phyloP scores from a whole-genome alignment of 2,888 invertebrate genomes.

The Cheilosia variabilis region DNA sequence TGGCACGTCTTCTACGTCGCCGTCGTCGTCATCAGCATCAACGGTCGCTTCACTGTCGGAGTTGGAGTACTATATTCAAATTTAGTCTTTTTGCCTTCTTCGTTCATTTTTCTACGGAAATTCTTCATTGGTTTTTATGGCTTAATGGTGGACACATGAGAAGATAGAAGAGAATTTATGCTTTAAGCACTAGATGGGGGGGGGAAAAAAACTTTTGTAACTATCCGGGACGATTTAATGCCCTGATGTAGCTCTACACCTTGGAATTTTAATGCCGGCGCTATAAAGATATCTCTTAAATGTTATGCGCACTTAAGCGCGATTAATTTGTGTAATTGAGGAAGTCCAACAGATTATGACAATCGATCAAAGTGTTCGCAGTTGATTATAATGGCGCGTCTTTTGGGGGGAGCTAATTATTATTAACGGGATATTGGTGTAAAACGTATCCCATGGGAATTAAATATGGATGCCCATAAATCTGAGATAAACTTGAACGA shows the following conservation, averaged over 20 bases:
- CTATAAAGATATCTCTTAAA: constrained; percentile 59
- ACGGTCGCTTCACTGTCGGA: constrained; percentile 26
- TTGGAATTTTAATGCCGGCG: constrained; percentile 56
- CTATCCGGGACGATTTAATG: constrained; percentile 53
- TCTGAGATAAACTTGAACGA: too few species aligned
- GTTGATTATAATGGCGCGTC: not conserved
- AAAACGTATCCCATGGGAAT: too few species aligned
- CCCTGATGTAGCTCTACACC: constrained; percentile 32
- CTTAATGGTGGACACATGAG: constrained; percentile 66
- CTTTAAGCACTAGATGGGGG: constrained; percentile 24
- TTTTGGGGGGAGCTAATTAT: not conserved
- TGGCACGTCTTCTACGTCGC: constrained; percentile 56
- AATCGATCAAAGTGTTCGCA: constrained; percentile 20
- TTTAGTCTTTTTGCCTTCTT: constrained; percentile 26
- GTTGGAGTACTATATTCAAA: constrained; percentile 63
- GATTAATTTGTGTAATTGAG: constrained; percentile 62
- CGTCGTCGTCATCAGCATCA: constrained; percentile 14
- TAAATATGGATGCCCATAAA: too few species aligned
- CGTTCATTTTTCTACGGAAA: constrained; percentile 60
- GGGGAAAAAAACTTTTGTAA: constrained; percentile 12
- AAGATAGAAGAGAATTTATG: constrained; percentile 64
- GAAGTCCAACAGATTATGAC: constrained; percentile 53
- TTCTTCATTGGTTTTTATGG: constrained; percentile 72
- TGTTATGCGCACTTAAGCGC: constrained; percentile 55
- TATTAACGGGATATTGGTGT: not conserved